A percentile compares a stretch with the other conserved stretches of the same genome.
These are phyloP conservation scores for Alloscopus bannaensis DNA, from an alignment of 2,888 invertebrate species.

Conservation along the genomic window DNA sequence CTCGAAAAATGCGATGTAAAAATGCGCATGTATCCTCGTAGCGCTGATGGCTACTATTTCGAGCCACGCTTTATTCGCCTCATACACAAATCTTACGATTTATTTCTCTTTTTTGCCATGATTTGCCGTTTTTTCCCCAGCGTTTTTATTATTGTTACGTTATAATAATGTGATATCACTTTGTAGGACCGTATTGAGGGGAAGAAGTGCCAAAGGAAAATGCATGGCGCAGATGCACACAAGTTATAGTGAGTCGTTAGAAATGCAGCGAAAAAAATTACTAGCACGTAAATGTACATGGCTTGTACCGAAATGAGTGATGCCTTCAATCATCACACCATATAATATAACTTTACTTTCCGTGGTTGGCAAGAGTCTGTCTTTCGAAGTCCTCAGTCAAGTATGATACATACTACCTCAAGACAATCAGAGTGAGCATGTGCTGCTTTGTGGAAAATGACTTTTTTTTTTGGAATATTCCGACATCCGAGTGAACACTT, in stretches of 20 bases:
- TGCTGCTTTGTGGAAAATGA: too few relatives aligned
- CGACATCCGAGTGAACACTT: too few relatives aligned
- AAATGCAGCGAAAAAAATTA: background rate
- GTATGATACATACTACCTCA: background rate
- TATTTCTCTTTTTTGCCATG: conserved; percentile 9
- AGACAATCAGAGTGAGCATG: too few relatives aligned
- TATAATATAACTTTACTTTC: conserved; percentile 35
- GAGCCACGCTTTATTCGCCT: conserved; percentile 39
- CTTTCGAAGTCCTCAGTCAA: conserved; percentile 21
- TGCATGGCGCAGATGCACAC: conserved; percentile 19
- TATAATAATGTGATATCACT: conserved; percentile 9
- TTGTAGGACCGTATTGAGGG: conserved; percentile 7
- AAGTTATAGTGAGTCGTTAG: conserved; percentile 32
- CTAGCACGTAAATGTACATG: background rate
- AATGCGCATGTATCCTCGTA: background rate
- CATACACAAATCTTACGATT: background rate
- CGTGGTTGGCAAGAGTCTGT: conserved; percentile 22
- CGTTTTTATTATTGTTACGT: conserved; percentile 23
- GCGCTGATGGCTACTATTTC: conserved; percentile 37
- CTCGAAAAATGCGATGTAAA: too few relatives aligned
- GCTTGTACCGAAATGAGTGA: background rate
- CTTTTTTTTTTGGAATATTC: too few relatives aligned
- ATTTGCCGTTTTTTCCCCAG: conserved; percentile 15
- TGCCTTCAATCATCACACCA: conserved; percentile 11
- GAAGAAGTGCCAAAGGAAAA: too few relatives aligned